Percentiles rank a stretch among this genome's conserved stretches.
Evolutionary conservation across 2,888 invertebrate genomes (phyloP).

Genomic region (Epistrophe grossulariae): DNA sequence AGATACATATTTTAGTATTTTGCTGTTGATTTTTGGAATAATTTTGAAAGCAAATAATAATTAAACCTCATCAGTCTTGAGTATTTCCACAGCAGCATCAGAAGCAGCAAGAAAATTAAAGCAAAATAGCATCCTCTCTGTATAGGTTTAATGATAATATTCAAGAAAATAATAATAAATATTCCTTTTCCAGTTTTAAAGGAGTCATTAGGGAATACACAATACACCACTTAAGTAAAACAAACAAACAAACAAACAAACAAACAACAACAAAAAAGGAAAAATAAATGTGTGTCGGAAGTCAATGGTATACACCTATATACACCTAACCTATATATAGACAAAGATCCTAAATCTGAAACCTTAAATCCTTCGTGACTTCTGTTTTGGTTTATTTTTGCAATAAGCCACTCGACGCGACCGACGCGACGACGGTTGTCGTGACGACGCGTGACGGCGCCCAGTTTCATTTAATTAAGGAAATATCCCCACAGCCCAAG

Average conservation of each 20-base stretch:
- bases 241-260: conserved; percentile 23
- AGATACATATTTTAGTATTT: not conserved
- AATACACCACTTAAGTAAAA: conserved; percentile 63
- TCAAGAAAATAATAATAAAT: conserved; percentile 55
- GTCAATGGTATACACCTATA: not conserved
- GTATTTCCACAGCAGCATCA: not conserved
- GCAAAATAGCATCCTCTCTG: conserved; percentile 1
- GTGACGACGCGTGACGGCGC: conserved; percentile 7
- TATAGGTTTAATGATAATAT: conserved; percentile 32
- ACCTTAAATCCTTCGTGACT: conserved; percentile 17
- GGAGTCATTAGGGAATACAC: conserved; percentile 61
- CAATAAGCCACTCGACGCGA: conserved; percentile 12
- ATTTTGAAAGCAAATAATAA: conserved; percentile 48
- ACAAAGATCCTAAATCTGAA: not conserved
- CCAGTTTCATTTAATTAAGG: conserved; percentile 70
- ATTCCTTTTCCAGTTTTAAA: conserved; percentile 35
- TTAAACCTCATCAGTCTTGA: conserved; percentile 10
- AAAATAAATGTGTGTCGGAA: conserved; percentile 22
- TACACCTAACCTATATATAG: not conserved
- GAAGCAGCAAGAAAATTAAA: not conserved
- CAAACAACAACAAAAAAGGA: conserved; percentile 21
- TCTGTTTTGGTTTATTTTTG: not conserved
- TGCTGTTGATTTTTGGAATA: conserved; percentile 37
- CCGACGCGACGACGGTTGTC: not conserved
- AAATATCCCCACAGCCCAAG: conserved; percentile 40